Percentiles rank a stretch among this genome's conserved stretches.
These are phyloP conservation scores for Papilio demoleus DNA, from an alignment of 2,888 invertebrate genomes.

Conservation along the genomic window DNA sequence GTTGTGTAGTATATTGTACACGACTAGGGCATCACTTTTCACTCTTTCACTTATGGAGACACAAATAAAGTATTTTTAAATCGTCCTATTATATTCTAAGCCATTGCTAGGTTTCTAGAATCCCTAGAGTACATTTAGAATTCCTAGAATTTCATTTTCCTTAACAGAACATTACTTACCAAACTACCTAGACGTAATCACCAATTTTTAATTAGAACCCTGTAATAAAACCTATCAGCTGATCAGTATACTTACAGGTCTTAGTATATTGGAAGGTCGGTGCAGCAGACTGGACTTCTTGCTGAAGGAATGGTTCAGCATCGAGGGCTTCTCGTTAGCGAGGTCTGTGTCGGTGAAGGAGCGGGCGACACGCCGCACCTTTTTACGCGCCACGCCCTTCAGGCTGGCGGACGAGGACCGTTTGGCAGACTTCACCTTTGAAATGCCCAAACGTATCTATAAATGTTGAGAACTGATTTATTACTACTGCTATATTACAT, in stretches of 20 bases:
- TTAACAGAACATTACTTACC: too few species aligned
- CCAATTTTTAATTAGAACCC: background rate
- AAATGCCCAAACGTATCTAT: conserved; percentile 79
- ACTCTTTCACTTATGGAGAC: too few species aligned
- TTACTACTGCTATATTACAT: conserved; percentile 23
- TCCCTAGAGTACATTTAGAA: too few species aligned
- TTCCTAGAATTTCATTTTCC: too few species aligned
- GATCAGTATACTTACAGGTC: conserved; percentile 84
- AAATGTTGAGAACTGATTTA: conserved; percentile 59
- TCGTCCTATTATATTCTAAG: too few species aligned
- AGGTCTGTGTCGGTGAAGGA: conserved; percentile 74
- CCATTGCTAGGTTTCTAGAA: too few species aligned
- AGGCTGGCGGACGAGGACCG: conserved; percentile 70
- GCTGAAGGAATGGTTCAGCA: conserved; percentile 82
- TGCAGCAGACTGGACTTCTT: conserved; percentile 85
- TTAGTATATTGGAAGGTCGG: conserved; percentile 86
- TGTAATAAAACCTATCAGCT: background rate
- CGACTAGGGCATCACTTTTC: too few species aligned
- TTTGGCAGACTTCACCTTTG: conserved; percentile 78
- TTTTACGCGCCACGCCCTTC: conserved; percentile 76
- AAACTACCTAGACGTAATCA: too few species aligned
- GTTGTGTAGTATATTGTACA: too few species aligned
- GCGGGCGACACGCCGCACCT: conserved; percentile 70
- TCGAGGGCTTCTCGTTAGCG: conserved; percentile 81
- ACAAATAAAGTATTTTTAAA: too few species aligned